Percentiles rank a stretch among this genome's conserved stretches.
These are phyloP conservation scores for Butastur rufipennis DNA, from an alignment of 2,113 vertebrate genomes.

Conservation along the genomic window DNA sequence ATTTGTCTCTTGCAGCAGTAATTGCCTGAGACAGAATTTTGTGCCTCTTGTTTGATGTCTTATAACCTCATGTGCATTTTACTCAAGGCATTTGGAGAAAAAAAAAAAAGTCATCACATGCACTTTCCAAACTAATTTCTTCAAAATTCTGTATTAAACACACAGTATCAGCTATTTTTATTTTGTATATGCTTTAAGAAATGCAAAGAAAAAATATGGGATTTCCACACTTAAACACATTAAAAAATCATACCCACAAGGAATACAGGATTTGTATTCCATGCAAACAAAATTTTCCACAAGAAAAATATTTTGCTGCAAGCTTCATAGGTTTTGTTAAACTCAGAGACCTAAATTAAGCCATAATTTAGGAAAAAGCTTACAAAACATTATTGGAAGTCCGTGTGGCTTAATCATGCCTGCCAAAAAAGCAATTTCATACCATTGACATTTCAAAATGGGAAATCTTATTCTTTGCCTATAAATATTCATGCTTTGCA, in stretches of 20 bases:
- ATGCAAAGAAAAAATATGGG: background rate
- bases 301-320: constrained; percentile 2
- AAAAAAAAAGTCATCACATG: background rate
- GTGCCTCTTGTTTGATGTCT: background rate
- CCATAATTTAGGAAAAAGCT: constrained; percentile 40
- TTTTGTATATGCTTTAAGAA: background rate
- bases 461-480: background rate
- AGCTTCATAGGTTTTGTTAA: background rate
- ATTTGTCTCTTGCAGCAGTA: background rate
- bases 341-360: background rate
- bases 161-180: background rate
- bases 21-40: background rate
- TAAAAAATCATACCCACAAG: background rate
- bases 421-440: constrained; percentile 30
- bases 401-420: background rate
- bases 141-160: background rate
- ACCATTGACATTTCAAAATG: constrained; percentile 10
- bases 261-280: background rate
- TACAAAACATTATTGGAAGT: constrained; percentile 34
- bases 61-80: background rate
- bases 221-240: background rate
- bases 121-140: background rate
- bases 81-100: background rate
- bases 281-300: background rate
- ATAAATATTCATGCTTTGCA: constrained; percentile 32